These are phyloP conservation scores for Ahaetulla prasina DNA, from an alignment of 2,113 vertebrate species.

Conservation along the genomic window DNA sequence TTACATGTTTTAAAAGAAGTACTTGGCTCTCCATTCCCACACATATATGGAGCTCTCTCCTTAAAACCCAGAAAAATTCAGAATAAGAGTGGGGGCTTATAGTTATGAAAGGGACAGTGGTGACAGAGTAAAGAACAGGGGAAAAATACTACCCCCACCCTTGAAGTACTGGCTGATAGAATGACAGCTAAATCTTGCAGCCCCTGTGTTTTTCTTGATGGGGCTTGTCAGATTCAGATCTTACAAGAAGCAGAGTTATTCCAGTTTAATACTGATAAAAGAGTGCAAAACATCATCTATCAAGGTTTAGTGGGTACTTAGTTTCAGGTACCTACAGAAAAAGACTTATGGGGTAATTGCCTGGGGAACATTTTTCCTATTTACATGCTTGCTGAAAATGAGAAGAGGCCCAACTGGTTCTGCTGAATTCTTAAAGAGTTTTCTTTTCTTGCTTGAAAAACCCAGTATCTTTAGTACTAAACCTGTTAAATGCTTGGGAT, in stretches of 20 bases:
- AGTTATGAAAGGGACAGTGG: background rate
- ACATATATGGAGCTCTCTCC: background rate
- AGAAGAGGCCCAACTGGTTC: background rate
- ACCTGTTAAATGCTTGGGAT: background rate
- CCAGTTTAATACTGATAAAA: background rate
- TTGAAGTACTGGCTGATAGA: background rate
- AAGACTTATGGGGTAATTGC: background rate
- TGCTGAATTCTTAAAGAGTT: background rate
- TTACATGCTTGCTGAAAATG: background rate
- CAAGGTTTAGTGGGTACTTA: background rate
- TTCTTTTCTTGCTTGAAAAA: background rate
- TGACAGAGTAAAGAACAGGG: background rate
- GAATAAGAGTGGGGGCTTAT: background rate
- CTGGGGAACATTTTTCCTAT: background rate
- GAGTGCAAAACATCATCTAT: background rate
- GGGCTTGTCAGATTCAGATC: background rate
- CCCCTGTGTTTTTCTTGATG: too few relatives aligned
- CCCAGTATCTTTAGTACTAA: background rate
- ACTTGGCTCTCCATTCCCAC: background rate
- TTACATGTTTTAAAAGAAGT: background rate
- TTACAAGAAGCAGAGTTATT: background rate
- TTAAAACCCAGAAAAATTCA: background rate
- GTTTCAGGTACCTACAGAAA: background rate
- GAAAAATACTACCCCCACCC: background rate
- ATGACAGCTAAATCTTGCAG: background rate